These are phyloP conservation scores for Anguilla anguilla DNA, from an alignment of 2,797 vertebrate species.

Conservation along the genomic window DNA sequence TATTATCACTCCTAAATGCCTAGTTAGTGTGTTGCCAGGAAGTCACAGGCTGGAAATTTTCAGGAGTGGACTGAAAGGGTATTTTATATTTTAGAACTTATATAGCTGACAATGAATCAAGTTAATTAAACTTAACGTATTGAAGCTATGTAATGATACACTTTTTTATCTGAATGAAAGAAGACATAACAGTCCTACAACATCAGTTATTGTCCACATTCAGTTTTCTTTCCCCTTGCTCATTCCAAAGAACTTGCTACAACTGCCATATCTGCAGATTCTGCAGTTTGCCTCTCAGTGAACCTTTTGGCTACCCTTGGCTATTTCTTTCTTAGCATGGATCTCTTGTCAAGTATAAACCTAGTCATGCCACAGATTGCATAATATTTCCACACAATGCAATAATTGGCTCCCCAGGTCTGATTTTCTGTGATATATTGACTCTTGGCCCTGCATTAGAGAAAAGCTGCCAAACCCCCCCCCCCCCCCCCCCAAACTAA, in stretches of 20 bases:
- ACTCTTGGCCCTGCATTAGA: constrained; percentile 41
- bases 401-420: constrained; percentile 1
- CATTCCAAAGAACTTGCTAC: background rate
- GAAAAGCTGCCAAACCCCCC: constrained; percentile 51
- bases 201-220: background rate
- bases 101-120: background rate
- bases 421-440: constrained; percentile 36
- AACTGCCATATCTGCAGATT: background rate
- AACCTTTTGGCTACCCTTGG: background rate
- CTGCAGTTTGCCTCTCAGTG: background rate
- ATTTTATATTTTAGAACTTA: background rate
- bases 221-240: background rate
- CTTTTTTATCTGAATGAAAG: background rate
- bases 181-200: background rate
- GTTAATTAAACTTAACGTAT: background rate
- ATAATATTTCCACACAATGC: background rate
- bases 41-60: background rate
- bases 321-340: background rate
- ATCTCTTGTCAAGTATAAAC: background rate
- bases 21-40: background rate
- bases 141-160: background rate
- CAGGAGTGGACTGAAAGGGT: background rate
- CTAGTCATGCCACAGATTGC: background rate
- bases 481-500: constrained; percentile 19
- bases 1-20: background rate